These are phyloP conservation scores for Cheilosia impressa DNA, from an alignment of 2,888 invertebrate genomes.

Conservation along the genomic window DNA sequence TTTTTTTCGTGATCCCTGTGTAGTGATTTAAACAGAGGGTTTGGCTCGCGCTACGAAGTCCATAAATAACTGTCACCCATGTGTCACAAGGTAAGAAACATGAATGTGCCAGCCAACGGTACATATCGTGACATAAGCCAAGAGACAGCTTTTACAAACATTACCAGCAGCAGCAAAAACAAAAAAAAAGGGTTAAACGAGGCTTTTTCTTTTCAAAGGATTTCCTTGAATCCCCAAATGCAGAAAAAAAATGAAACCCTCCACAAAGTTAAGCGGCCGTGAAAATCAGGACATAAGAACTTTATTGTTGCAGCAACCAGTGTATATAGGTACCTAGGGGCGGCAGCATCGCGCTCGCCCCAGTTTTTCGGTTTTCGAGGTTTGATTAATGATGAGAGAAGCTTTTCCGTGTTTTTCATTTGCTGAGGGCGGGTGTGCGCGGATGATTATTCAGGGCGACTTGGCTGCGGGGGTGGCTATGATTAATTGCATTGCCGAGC, in stretches of 20 bases:
- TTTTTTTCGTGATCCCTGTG: constrained; percentile 36
- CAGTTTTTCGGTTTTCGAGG: constrained; percentile 60
- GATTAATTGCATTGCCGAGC: constrained; percentile 71
- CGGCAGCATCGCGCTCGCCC: constrained; percentile 59
- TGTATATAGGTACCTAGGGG: neutral
- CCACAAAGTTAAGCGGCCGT: constrained; percentile 62
- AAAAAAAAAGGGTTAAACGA: constrained; percentile 57
- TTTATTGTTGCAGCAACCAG: constrained; percentile 62
- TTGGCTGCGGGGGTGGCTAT: constrained; percentile 36
- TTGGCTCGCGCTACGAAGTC: constrained; percentile 66
- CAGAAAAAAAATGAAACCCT: constrained; percentile 13
- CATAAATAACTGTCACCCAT: constrained; percentile 75
- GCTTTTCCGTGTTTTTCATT: constrained; percentile 62
- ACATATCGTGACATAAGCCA: constrained; percentile 69
- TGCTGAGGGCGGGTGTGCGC: neutral
- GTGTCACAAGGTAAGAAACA: constrained; percentile 75
- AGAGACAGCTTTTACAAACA: constrained; percentile 69
- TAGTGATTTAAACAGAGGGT: constrained; percentile 63
- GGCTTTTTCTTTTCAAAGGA: constrained; percentile 32
- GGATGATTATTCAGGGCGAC: constrained; percentile 38
- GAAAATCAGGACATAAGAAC: constrained; percentile 73
- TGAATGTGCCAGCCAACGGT: constrained; percentile 67
- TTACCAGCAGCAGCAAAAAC: constrained; percentile 10
- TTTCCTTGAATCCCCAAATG: constrained; percentile 14
- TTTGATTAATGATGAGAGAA: constrained; percentile 73